These are phyloP conservation scores for Notolepis coatsorum DNA, from an alignment of 2,797 vertebrate species.

Conservation along the genomic window DNA sequence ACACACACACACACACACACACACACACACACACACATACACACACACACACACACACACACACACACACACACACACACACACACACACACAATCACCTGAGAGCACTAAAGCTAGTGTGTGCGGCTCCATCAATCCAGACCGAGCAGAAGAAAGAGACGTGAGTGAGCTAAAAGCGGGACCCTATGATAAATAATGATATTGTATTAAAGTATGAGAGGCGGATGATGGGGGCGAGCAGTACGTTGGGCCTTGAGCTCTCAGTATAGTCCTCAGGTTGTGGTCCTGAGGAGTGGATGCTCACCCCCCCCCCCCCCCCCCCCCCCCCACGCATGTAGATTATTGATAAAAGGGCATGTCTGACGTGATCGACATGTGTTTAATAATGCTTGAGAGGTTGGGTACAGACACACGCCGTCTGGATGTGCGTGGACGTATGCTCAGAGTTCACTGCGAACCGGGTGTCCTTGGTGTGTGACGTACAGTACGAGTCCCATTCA, in stretches of 20 bases:
- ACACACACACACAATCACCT: constrained; percentile 23
- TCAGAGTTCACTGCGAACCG: too few species aligned
- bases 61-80: background rate
- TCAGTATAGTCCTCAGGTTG: background rate
- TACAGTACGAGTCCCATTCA: too few species aligned
- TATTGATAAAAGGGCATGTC: too few species aligned
- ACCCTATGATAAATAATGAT: constrained; percentile 40
- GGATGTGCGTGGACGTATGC: too few species aligned
- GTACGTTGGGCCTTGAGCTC: background rate
- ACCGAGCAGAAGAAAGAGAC: constrained; percentile 23
- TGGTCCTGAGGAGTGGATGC: too few species aligned
- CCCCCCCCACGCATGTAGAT: too few species aligned
- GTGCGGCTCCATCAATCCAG: constrained; percentile 39
- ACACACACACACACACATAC: background rate
- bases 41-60: background rate
- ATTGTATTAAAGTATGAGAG: constrained; percentile 29
- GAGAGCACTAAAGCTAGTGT: constrained; percentile 60
- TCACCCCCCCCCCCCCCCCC: too few species aligned
- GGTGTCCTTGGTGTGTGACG: too few species aligned
- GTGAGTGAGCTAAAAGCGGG: constrained; percentile 40
- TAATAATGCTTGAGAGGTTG: too few species aligned
- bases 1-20: background rate
- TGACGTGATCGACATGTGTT: too few species aligned
- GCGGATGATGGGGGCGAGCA: constrained; percentile 4
- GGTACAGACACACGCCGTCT: too few species aligned